Evolutionary conservation across 2,888 invertebrate genomes (phyloP).

Genomic region (Branchellion lobata): DNA sequence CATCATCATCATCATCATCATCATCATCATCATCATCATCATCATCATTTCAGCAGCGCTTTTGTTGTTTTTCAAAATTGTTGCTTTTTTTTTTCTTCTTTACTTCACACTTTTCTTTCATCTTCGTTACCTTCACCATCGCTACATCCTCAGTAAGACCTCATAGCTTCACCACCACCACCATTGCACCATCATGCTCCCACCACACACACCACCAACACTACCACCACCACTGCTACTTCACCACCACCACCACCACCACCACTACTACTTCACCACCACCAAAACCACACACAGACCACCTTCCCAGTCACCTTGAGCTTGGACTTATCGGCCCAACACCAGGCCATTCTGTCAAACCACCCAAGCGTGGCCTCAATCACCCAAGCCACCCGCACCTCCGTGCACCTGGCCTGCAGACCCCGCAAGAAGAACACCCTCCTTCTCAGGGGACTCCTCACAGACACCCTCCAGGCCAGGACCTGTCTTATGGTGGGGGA

Average conservation of each 20-base stretch:
- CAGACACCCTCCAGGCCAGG: background rate
- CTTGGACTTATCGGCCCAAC: background rate
- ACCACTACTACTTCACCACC: too few relatives aligned
- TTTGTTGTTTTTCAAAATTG: too few relatives aligned
- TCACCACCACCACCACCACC: too few relatives aligned
- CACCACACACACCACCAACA: too few relatives aligned
- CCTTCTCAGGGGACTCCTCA: background rate
- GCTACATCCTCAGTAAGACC: too few relatives aligned
- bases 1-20: background rate
- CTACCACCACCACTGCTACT: too few relatives aligned
- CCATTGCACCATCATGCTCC: too few relatives aligned
- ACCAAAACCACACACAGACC: background rate
- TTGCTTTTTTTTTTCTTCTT: too few relatives aligned
- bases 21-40: slow-evolving; percentile 9
- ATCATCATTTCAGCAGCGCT: too few relatives aligned
- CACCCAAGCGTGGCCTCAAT: background rate
- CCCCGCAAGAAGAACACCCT: background rate
- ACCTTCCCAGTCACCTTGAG: background rate
- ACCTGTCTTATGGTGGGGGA: background rate
- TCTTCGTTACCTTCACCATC: too few relatives aligned
- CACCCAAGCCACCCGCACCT: background rate
- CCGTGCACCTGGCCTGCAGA: background rate
- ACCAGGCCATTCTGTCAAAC: background rate
- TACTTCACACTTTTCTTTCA: too few relatives aligned
- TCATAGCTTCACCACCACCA: too few relatives aligned